Evolutionary conservation across 2,888 invertebrate species (phyloP).

Genomic region (Belgica antarctica): DNA sequence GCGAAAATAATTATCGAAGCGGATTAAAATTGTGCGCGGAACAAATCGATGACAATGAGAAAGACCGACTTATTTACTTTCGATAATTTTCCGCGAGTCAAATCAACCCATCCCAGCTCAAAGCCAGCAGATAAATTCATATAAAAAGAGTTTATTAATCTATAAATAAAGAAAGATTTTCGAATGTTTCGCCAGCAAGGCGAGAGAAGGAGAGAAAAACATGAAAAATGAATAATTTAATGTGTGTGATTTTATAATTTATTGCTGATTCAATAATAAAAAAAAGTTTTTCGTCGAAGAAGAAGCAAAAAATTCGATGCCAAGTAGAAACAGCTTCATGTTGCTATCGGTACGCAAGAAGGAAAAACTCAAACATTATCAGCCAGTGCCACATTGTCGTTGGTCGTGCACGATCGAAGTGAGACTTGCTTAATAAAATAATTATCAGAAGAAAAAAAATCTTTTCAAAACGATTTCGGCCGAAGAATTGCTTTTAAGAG

Average conservation of each 20-base stretch:
- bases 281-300: background rate
- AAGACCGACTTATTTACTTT: too few relatives aligned
- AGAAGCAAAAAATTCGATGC: background rate
- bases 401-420: background rate
- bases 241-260: conserved; percentile 16
- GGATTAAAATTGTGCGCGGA: background rate
- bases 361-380: background rate
- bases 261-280: background rate
- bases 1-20: background rate
- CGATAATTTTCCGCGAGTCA: background rate
- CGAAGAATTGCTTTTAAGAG: background rate
- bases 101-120: background rate
- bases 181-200: conserved; percentile 3
- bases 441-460: background rate
- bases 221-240: conserved; percentile 12
- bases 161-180: conserved; percentile 26
- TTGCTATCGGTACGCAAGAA: conserved; percentile 1
- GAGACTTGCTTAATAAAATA: background rate
- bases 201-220: conserved; percentile 14
- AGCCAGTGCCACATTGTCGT: background rate
- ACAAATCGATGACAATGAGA: too few relatives aligned
- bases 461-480: too few relatives aligned
- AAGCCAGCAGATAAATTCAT: background rate
- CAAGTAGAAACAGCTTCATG: background rate
- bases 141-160: conserved; percentile 21